Percentiles rank a stretch among this genome's conserved stretches.
These are phyloP conservation scores for Ciconia nigra DNA, from an alignment of 2,797 vertebrate species.

Conservation along the genomic window DNA sequence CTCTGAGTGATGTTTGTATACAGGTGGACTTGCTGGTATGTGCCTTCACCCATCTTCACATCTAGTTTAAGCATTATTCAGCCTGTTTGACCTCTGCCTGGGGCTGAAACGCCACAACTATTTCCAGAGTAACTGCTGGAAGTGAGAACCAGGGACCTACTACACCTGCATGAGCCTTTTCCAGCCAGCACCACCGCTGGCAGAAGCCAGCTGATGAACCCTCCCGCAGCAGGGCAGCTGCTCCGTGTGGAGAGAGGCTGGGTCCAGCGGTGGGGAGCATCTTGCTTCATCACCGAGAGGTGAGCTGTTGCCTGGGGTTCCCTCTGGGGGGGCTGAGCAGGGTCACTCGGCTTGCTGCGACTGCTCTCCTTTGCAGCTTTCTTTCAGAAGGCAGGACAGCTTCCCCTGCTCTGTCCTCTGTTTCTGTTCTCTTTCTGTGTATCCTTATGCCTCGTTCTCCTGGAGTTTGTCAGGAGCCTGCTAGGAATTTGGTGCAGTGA, in stretches of 20 bases:
- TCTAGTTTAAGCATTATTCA: no score
- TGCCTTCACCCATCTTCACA: neutral
- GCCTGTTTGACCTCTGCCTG: neutral
- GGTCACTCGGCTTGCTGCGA: neutral
- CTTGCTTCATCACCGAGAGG: fast-evolving
- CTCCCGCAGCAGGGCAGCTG: neutral
- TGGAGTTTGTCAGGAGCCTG: neutral
- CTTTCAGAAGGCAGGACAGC: neutral
- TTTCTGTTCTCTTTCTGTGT: neutral
- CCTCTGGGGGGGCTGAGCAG: neutral
- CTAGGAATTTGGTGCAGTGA: neutral
- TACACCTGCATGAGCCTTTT: fast-evolving
- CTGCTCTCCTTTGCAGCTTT: neutral
- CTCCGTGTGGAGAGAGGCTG: no score
- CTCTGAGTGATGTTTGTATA: neutral
- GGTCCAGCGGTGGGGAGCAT: neutral
- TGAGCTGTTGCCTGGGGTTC: neutral
- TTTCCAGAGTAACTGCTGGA: neutral
- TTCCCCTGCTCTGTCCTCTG: neutral
- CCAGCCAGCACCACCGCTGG: neutral
- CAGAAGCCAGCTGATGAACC: neutral
- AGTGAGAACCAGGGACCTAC: neutral
- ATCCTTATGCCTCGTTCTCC: neutral
- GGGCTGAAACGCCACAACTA: neutral
- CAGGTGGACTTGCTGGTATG: fast-evolving